Evolutionary conservation across 2,888 invertebrate genomes (phyloP).

Genomic region (Ophion ventricosus): DNA sequence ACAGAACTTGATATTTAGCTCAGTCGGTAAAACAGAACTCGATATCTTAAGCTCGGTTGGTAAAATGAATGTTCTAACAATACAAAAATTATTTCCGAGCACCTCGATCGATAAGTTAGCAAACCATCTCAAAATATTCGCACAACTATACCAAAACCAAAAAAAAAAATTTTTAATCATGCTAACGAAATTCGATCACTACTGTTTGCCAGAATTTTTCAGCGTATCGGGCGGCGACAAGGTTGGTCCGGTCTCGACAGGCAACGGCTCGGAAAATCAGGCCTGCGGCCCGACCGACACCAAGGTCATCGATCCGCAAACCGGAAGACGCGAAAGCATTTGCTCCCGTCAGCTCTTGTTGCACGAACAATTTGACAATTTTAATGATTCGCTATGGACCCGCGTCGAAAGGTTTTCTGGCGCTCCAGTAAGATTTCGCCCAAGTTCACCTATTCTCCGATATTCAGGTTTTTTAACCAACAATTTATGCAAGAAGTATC

Average conservation of each 20-base stretch:
- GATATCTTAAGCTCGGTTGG: not conserved
- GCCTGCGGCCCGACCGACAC: constrained; percentile 66
- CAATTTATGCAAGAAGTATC: not conserved
- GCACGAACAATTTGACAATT: constrained; percentile 85
- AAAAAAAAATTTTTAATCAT: not conserved
- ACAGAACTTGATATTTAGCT: not conserved
- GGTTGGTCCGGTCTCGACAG: constrained; percentile 18
- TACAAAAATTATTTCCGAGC: not conserved
- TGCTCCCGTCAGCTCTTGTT: constrained; percentile 87
- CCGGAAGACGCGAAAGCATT: constrained; percentile 80
- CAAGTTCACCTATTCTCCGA: not conserved
- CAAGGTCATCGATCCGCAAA: constrained; percentile 75
- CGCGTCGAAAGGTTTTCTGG: constrained; percentile 86
- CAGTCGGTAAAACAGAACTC: not conserved
- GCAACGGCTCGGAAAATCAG: constrained; percentile 8
- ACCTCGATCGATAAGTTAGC: not conserved
- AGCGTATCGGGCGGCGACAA: constrained; percentile 59
- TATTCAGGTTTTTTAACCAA: constrained; percentile 3
- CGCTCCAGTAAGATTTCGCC: constrained; percentile 85
- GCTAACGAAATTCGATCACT: not conserved
- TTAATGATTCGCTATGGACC: constrained; percentile 85
- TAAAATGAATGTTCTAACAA: not conserved
- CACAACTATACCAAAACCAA: not conserved
- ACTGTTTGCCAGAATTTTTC: constrained; percentile 60
- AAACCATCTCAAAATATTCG: not conserved